Evolutionary conservation across 2,888 invertebrate species (phyloP).

Genomic region (Zelleria hepariella): DNA sequence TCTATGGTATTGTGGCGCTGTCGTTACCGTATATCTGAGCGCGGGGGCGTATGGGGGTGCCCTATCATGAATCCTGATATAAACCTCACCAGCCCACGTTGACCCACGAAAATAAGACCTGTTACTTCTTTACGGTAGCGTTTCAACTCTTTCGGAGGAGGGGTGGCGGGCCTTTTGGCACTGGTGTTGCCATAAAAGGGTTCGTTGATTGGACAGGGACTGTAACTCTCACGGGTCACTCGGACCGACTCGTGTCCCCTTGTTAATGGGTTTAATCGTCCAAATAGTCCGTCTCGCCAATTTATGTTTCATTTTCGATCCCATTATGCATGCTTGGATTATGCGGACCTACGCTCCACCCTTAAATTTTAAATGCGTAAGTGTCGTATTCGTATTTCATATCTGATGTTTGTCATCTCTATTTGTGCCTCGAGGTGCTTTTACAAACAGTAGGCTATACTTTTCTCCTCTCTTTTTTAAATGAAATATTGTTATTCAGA

Average conservation of each 20-base stretch:
- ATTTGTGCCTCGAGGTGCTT: not conserved
- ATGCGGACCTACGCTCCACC: conserved; percentile 36
- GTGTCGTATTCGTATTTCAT: conserved; percentile 36
- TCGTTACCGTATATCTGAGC: conserved; percentile 66
- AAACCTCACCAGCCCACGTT: conserved; percentile 44
- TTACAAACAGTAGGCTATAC: too few species aligned
- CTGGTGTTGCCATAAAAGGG: conserved; percentile 39
- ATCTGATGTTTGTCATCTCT: not conserved
- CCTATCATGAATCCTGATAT: conserved; percentile 69
- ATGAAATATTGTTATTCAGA: too few species aligned
- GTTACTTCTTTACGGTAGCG: not conserved
- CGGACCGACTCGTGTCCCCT: conserved; percentile 45
- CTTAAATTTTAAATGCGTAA: conserved; percentile 40
- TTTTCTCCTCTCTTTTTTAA: too few species aligned
- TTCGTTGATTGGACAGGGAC: conserved; percentile 59
- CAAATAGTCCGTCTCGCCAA: conserved; percentile 58
- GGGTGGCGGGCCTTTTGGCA: conserved; percentile 10
- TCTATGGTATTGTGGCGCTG: conserved; percentile 66
- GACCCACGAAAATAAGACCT: conserved; percentile 30
- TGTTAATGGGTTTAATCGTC: conserved; percentile 70
- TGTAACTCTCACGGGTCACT: conserved; percentile 33
- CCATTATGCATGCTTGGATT: conserved; percentile 62
- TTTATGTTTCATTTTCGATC: conserved; percentile 73
- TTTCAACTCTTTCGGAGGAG: not conserved
- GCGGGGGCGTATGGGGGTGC: conserved; percentile 53